Conservation (phyloP, 2,797 vertebrate genomes). For the Malurus leucopterus region DNA sequence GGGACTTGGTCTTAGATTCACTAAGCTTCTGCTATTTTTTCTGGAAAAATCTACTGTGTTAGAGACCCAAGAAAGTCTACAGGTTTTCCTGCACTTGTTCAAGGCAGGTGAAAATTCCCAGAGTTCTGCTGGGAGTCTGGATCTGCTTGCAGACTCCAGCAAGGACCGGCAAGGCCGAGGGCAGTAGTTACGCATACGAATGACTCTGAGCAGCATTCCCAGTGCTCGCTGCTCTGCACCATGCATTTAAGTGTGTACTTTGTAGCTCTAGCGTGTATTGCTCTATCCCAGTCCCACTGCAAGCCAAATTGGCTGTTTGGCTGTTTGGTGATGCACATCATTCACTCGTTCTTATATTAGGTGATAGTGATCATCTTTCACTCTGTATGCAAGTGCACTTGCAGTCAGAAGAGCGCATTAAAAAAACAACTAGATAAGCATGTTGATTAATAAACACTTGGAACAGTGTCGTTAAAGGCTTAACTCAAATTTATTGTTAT, state of each 20-base stretch:
- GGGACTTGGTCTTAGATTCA: neutral
- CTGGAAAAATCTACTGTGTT: neutral
- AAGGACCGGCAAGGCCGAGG: neutral
- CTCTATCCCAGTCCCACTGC: neutral
- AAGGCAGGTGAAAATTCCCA: neutral
- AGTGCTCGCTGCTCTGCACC: neutral
- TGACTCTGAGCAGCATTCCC: neutral
- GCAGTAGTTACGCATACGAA: fast-evolving
- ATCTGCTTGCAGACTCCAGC: neutral
- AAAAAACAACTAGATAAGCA: neutral
- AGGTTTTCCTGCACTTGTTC: neutral
- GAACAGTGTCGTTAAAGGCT: neutral
- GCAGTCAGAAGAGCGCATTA: neutral
- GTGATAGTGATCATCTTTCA: neutral
- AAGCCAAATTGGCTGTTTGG: neutral
- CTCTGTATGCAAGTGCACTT: neutral
- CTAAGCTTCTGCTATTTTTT: neutral
- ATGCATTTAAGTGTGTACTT: neutral
- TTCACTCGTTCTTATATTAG: neutral
- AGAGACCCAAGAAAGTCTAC: neutral
- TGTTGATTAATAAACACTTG: neutral
- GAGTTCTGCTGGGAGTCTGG: neutral
- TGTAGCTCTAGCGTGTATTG: neutral
- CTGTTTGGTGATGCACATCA: neutral
- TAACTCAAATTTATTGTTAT: neutral